Evolutionary conservation across 2,113 vertebrate species (phyloP).

Genomic region (Campylomormyrus numenius): DNA sequence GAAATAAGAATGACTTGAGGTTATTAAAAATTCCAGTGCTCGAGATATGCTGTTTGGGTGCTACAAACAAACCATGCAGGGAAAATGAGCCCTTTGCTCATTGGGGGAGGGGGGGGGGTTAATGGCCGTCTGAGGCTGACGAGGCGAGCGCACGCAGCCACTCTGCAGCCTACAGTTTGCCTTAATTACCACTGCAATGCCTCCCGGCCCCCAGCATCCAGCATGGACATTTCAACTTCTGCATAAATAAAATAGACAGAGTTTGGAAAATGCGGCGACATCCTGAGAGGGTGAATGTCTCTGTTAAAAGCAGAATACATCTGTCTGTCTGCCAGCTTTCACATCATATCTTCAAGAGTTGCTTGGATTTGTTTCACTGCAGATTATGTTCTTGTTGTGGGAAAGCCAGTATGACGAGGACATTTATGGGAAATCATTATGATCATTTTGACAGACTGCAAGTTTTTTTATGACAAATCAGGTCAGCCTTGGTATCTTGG

Average conservation of each 20-base stretch:
- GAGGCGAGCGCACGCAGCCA: not conserved
- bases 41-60: not conserved
- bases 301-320: not conserved
- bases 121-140: not conserved
- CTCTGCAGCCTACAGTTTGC: not conserved
- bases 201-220: not conserved
- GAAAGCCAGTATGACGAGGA: not conserved
- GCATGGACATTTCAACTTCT: slow-evolving; percentile 2
- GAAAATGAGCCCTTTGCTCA: not conserved
- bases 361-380: not conserved
- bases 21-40: not conserved
- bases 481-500: not conserved
- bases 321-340: not conserved
- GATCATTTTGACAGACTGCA: not conserved
- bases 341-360: not conserved
- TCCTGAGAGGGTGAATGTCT: not conserved
- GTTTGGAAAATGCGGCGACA: not conserved
- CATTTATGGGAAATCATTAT: not conserved
- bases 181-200: not conserved
- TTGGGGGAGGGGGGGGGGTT: not conserved
- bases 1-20: not conserved
- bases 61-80: not conserved
- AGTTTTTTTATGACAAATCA: not conserved
- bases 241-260: slow-evolving; percentile 2
- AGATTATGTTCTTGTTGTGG: not conserved